Base-by-base conservation (phyloP, 2,888 invertebrate genomes). In the Oscheius sp. region DNA sequence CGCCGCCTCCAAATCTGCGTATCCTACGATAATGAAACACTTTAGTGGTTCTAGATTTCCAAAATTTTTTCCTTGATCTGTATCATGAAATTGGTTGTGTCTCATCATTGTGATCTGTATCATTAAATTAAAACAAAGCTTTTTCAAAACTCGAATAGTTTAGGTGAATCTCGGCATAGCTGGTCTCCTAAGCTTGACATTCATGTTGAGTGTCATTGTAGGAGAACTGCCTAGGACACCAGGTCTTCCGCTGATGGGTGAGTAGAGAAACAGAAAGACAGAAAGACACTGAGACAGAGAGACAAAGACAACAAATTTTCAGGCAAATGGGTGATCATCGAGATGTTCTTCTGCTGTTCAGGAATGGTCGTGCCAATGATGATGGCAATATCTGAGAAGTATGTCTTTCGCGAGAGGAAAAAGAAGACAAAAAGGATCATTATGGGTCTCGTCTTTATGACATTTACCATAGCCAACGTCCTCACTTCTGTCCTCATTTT, bases 321-420 rank as follows among this genome's bases (percentile, higher is more conserved):
- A 63, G 63, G 63, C 13, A 63, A 63, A 63, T 63, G 63, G 63
- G 63, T 63, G 29, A 63, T 63, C 13, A 48, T 48, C 29, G 63
- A 63, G n/a, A 48, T 63, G 29, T 47, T 32, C 48, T n/a, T 63
- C 29, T 63, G 63, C 33, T 63, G 63, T 29, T 10, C 32, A 10
- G 63, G 29, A 29, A 63, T 63, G 63, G 10, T 63, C 9, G n/a
- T 47, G n/a, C 63, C 63, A n/a, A 63, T 63, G 63, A 7, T 48
- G 7, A 29, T 47, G 47, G 42, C 42, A 42, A 7, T 42, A 42
- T 3, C 42, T 42, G 42, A 42, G 42, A 42, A 42, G 7, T 42
- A 42, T 7, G 42, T 42, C 42, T 42, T 42, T 7, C 42, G 42
- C 3, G 42, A 42, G 42, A 42, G 42, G 42, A 42, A 42, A 42